These are phyloP conservation scores for Lophius piscatorius DNA, from an alignment of 2,113 vertebrate genomes.

Conservation along the genomic window DNA sequence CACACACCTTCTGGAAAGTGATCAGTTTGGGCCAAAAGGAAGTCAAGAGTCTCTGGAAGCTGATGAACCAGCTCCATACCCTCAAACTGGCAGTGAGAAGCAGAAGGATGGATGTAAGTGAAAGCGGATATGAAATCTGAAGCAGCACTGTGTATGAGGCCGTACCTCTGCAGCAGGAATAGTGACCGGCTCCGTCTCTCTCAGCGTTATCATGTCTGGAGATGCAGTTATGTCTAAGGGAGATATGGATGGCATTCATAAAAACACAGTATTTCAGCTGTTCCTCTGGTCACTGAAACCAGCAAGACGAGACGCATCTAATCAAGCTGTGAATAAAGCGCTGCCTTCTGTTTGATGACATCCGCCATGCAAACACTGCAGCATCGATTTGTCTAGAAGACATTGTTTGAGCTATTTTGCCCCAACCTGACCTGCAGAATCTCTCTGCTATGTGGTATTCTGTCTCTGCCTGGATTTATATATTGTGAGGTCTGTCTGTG, in stretches of 20 bases:
- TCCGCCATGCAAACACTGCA: too few relatives aligned
- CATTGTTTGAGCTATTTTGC: too few relatives aligned
- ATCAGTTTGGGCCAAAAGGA: conserved; percentile 79
- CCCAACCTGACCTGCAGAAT: too few relatives aligned
- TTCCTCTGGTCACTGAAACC: too few relatives aligned
- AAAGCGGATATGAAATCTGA: background rate
- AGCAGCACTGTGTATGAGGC: background rate
- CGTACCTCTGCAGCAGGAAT: conserved; percentile 76
- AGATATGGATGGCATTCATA: background rate
- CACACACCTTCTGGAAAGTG: conserved; percentile 73
- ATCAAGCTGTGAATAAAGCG: conserved; percentile 40
- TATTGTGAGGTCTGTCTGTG: too few relatives aligned
- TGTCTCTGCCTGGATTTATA: too few relatives aligned
- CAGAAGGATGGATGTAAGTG: background rate
- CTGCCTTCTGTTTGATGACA: too few relatives aligned
- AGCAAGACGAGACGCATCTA: conserved; percentile 17
- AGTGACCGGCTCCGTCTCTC: conserved; percentile 70
- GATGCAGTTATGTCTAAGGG: conserved; percentile 69
- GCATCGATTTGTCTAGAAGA: too few relatives aligned
- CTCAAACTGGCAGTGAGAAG: conserved; percentile 65
- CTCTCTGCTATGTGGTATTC: too few relatives aligned
- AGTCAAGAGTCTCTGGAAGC: conserved; percentile 66
- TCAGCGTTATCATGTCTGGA: conserved; percentile 82
- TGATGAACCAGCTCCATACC: conserved; percentile 79
- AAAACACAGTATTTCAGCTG: conserved; percentile 9